Conservation (phyloP, 2,113 vertebrate genomes). For the Pseudolaguvia tuberculata region DNA sequence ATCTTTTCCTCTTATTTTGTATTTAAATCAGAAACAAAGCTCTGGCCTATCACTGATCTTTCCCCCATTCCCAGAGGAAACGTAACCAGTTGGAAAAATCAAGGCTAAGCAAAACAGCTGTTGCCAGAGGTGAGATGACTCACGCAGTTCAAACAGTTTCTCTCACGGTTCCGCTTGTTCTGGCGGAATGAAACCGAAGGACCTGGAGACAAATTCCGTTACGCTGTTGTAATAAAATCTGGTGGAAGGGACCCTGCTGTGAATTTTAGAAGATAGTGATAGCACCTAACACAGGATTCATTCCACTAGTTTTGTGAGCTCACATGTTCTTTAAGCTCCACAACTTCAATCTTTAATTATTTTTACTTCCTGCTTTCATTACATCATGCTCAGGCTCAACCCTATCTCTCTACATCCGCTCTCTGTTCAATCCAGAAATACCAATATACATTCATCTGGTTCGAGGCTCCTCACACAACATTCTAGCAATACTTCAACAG, state of each 20-base stretch:
- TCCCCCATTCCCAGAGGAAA: constrained; percentile 34
- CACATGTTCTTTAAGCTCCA: constrained; percentile 1
- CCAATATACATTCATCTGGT: constrained; percentile 10
- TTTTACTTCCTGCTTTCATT: constrained; percentile 14
- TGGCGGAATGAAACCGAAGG: constrained; percentile 35
- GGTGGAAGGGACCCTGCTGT: constrained; percentile 13
- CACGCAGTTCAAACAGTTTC: constrained; percentile 41
- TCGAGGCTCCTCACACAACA: neutral
- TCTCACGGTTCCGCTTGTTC: constrained; percentile 30
- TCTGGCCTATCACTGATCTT: constrained; percentile 29
- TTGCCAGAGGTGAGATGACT: constrained; percentile 33
- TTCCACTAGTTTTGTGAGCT: neutral
- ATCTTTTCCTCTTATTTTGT: neutral
- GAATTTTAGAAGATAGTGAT: neutral
- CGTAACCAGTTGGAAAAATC: constrained; percentile 20
- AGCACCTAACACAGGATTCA: constrained; percentile 3
- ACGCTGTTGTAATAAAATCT: constrained; percentile 19
- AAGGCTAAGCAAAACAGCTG: constrained; percentile 37
- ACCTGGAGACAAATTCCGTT: constrained; percentile 20
- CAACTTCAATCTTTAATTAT: neutral
- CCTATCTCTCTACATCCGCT: constrained; percentile 8
- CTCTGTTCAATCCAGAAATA: constrained; percentile 8
- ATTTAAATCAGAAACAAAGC: constrained; percentile 17
- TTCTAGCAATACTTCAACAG: neutral
- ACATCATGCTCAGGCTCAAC: constrained; percentile 10